Evolutionary conservation across 30 jellyfish, hydroid and myxozoan genomes (phyloP).

Genomic region (Catostylus mosaicus): DNA sequence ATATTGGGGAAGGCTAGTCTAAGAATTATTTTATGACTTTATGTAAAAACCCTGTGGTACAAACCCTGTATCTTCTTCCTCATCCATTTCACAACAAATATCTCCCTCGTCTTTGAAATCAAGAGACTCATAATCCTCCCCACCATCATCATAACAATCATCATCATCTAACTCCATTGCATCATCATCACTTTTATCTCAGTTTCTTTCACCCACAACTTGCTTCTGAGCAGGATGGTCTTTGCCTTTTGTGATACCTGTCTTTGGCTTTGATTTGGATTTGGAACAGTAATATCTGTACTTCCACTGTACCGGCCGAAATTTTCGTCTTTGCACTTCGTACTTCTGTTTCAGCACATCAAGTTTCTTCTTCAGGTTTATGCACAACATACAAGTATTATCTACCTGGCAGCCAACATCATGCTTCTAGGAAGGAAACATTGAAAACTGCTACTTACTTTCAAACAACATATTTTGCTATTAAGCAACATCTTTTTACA

Average conservation of each 20-base stretch:
- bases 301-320: not conserved
- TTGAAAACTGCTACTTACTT: too few species aligned
- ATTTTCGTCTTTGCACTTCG: not conserved
- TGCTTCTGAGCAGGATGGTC: not conserved
- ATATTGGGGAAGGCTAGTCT: not conserved
- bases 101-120: not conserved
- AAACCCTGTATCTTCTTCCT: conserved; percentile 3
- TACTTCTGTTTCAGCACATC: not conserved
- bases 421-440: too few species aligned
- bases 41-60: not conserved
- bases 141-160: not conserved
- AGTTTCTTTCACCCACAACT: not conserved
- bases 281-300: not conserved
- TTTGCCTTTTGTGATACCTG: not conserved
- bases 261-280: conserved; percentile 5
- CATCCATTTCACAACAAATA: not conserved
- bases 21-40: not conserved
- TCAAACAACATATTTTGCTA: too few species aligned
- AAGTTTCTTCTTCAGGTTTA: not conserved
- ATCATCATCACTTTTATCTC: not conserved
- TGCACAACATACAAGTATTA: too few species aligned
- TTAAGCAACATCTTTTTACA: too few species aligned
- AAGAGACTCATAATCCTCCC: not conserved
- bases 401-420: too few species aligned
- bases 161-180: not conserved